phyloP scores from a whole-genome alignment of 2,113 vertebrate species.

The Thinocorus orbignyianus region DNA sequence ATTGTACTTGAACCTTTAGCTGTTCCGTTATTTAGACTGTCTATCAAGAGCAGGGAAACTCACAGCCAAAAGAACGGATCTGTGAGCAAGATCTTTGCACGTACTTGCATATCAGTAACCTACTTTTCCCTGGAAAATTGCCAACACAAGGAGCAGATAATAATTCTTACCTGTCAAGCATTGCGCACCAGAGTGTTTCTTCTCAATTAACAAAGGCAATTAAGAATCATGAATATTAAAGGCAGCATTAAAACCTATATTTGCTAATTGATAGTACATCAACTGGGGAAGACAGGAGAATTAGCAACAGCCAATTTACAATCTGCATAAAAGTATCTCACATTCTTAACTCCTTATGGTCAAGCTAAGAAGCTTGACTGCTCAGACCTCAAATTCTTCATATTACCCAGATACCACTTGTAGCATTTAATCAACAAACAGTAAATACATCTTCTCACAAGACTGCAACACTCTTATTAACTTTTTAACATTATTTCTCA shows the following conservation, averaged over 20 bases:
- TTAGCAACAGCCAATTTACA: constrained; percentile 48
- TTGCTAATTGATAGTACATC: constrained; percentile 65
- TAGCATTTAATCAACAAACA: not conserved
- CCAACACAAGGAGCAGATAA: constrained; percentile 61
- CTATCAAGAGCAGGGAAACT: not conserved
- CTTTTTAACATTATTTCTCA: not conserved
- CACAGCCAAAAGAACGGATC: not conserved
- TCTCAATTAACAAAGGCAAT: constrained; percentile 74
- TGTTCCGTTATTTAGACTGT: not conserved
- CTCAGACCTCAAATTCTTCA: not conserved
- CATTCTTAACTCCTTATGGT: constrained; percentile 49
- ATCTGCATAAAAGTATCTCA: not conserved
- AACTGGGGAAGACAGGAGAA: constrained; percentile 45
- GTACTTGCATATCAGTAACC: not conserved
- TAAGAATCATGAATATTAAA: constrained; percentile 76
- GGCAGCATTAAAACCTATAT: constrained; percentile 61
- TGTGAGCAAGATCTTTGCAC: not conserved
- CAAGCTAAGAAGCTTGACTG: not conserved
- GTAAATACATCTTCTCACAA: not conserved
- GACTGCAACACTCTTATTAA: not conserved
- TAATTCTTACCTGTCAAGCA: constrained; percentile 67
- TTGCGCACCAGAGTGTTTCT: constrained; percentile 54
- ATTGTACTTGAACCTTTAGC: not conserved
- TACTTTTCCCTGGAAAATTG: constrained; percentile 51
- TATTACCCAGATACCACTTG: not conserved